A percentile compares a stretch with the other conserved stretches of the same genome.
phyloP scores from a whole-genome alignment of 2,113 vertebrate species.

The Halichoeres trimaculatus region DNA sequence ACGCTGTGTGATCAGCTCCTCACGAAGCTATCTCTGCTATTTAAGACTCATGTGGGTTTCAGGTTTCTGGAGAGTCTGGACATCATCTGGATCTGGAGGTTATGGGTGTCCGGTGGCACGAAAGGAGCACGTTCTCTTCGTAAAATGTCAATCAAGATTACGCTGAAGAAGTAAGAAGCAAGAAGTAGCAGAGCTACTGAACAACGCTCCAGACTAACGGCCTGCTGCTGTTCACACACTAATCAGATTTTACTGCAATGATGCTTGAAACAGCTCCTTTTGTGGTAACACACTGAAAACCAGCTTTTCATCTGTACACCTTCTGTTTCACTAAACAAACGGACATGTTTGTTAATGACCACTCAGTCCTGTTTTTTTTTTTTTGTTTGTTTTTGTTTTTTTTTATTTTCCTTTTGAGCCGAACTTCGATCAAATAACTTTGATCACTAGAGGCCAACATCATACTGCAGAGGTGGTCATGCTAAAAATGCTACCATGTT shows the following conservation, averaged over 20 bases:
- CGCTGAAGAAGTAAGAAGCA: constrained; percentile 10
- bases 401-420: too few relatives aligned
- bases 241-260: background rate
- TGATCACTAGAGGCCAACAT: too few relatives aligned
- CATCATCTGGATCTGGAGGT: constrained; percentile 68
- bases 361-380: too few relatives aligned
- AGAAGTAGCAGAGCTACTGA: background rate
- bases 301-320: background rate
- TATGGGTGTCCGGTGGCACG: constrained; percentile 34
- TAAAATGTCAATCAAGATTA: constrained; percentile 47
- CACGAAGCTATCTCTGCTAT: constrained; percentile 45
- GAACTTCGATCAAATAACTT: too few relatives aligned
- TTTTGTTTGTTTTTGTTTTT: too few relatives aligned
- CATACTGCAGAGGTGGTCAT: too few relatives aligned
- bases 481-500: too few relatives aligned
- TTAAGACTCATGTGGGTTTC: constrained; percentile 37
- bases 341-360: too few relatives aligned
- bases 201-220: background rate
- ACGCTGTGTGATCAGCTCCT: constrained; percentile 19
- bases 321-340: too few relatives aligned
- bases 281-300: too few relatives aligned
- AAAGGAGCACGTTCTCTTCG: constrained; percentile 8
- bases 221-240: constrained; percentile 20
- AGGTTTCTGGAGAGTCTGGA: constrained; percentile 70
- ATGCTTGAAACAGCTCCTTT: background rate